These are phyloP conservation scores for Okamejei kenojei DNA, from an alignment of 2,797 vertebrate species.

Conservation along the genomic window DNA sequence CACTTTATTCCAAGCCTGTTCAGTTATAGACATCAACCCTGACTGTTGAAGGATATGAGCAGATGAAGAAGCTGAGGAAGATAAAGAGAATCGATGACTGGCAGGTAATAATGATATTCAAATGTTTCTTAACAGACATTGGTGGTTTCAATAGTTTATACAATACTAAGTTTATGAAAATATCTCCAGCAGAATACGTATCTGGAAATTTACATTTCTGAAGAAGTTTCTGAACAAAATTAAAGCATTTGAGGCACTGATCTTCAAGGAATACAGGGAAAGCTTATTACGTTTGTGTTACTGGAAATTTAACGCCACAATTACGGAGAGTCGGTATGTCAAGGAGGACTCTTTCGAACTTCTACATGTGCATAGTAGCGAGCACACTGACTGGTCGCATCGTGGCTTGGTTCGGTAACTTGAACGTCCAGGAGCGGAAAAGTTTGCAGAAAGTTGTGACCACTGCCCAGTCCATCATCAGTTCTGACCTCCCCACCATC, in stretches of 20 bases:
- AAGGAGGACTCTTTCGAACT: no score
- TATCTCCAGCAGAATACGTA: neutral
- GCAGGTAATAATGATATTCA: neutral
- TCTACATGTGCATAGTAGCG: no score
- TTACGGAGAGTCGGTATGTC: no score
- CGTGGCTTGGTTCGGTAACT: no score
- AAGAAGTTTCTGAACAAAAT: no score
- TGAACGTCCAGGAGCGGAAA: no score
- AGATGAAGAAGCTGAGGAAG: constrained; percentile 64
- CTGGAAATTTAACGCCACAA: neutral
- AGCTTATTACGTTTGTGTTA: neutral
- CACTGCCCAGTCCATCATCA: no score
- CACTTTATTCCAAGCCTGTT: constrained; percentile 69
- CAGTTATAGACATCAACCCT: constrained; percentile 62
- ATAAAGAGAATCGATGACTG: neutral
- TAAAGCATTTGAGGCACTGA: neutral
- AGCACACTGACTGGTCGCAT: no score
- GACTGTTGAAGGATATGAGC: constrained; percentile 64
- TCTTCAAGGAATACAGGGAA: neutral
- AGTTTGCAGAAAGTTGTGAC: no score
- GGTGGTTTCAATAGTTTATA: neutral
- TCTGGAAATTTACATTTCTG: neutral
- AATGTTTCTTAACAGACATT: neutral
- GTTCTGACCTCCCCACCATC: no score
- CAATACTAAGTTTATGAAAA: neutral